phyloP scores from a whole-genome alignment of 2,113 vertebrate genomes.

The Aplodontia rufa region DNA sequence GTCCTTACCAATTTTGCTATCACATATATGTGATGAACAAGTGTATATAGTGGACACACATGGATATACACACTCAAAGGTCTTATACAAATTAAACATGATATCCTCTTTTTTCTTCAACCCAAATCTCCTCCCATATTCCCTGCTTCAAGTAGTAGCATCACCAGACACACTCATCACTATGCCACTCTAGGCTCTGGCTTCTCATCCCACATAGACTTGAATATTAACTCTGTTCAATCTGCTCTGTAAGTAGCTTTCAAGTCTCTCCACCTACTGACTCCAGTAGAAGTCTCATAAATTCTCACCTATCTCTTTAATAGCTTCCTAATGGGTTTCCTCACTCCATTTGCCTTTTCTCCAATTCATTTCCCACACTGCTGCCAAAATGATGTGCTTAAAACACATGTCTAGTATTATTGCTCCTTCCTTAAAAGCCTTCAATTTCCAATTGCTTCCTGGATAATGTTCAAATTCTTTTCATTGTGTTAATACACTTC shows the following conservation, averaged over 20 bases:
- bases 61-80: background rate
- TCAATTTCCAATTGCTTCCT: constrained; percentile 60
- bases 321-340: constrained; percentile 68
- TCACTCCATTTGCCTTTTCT: constrained; percentile 26
- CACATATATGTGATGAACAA: background rate
- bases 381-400: constrained; percentile 58
- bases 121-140: background rate
- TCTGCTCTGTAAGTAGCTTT: constrained; percentile 47
- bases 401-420: constrained; percentile 61
- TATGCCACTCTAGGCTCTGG: background rate
- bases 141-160: background rate
- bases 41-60: background rate
- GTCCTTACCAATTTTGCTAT: background rate
- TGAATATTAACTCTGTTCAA: constrained; percentile 36
- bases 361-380: constrained; percentile 53
- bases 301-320: constrained; percentile 66
- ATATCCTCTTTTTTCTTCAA: background rate
- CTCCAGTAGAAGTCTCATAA: constrained; percentile 38
- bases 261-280: background rate
- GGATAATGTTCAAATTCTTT: constrained; percentile 63
- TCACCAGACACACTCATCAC: background rate
- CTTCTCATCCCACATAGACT: background rate
- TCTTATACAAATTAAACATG: background rate
- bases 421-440: constrained; percentile 74
- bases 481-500: constrained; percentile 23